A percentile compares a stretch with the other conserved stretches of the same genome.
These are phyloP conservation scores for Oxystoma pomonae DNA, from an alignment of 2,888 invertebrate genomes.

Conservation along the genomic window DNA sequence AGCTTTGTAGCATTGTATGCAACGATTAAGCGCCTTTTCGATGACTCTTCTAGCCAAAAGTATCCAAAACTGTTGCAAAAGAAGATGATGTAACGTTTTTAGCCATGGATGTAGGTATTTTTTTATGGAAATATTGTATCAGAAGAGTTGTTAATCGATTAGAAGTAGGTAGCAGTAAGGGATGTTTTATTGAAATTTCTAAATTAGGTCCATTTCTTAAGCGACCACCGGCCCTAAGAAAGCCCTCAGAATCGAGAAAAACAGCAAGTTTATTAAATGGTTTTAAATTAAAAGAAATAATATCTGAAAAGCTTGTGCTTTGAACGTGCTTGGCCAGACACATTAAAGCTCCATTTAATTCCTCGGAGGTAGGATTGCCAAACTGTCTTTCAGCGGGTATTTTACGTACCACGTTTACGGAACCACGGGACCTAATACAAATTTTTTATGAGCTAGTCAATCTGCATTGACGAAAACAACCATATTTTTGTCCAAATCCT, in stretches of 20 bases:
- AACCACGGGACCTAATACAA: too few species aligned
- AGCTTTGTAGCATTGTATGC: constrained; percentile 1
- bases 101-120: constrained; percentile 1
- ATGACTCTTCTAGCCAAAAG: neutral
- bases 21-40: neutral
- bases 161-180: neutral
- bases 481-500: too few species aligned
- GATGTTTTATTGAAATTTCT: constrained; percentile 7
- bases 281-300: neutral
- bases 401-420: too few species aligned
- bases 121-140: neutral
- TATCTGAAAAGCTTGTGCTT: neutral
- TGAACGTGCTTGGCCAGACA: neutral
- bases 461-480: too few species aligned
- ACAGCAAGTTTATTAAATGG: neutral
- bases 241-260: constrained; percentile 6
- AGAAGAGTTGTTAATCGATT: neutral
- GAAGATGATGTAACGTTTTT: constrained; percentile 5
- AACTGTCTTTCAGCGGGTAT: neutral
- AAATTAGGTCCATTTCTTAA: neutral
- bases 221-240: constrained; percentile 4
- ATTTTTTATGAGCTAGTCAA: too few species aligned
- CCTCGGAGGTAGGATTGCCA: neutral
- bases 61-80: neutral
- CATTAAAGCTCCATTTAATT: neutral